Evolutionary conservation across 2,113 vertebrate species (phyloP).

Genomic region (Varanus salvator): DNA sequence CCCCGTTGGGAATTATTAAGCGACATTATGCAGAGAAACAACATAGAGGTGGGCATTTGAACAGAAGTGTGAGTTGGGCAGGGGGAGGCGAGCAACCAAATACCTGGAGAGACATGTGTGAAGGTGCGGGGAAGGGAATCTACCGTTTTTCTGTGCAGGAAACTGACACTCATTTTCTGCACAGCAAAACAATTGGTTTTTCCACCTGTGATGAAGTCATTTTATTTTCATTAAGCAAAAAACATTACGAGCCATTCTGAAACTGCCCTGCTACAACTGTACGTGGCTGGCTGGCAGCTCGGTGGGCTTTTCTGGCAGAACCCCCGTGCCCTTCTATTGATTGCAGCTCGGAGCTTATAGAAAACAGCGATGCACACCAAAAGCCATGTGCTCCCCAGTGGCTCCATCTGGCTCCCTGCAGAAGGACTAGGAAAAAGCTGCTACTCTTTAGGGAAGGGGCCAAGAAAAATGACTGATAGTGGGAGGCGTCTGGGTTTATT

Average conservation of each 20-base stretch:
- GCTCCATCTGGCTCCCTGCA: not conserved
- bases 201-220: slow-evolving; percentile 43
- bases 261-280: slow-evolving; percentile 49
- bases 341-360: slow-evolving; percentile 51
- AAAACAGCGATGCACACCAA: slow-evolving; percentile 35
- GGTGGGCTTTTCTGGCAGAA: slow-evolving; percentile 60
- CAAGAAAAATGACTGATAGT: not conserved
- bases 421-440: slow-evolving; percentile 18
- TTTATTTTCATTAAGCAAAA: slow-evolving; percentile 67
- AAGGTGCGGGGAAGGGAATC: not conserved
- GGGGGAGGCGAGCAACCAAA: slow-evolving; percentile 25
- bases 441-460: not conserved
- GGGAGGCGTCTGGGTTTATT: not conserved
- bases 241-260: slow-evolving; percentile 55
- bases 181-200: slow-evolving; percentile 37
- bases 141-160: slow-evolving; percentile 15
- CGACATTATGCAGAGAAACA: slow-evolving; percentile 47
- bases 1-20: slow-evolving; percentile 59
- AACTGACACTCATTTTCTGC: slow-evolving; percentile 50
- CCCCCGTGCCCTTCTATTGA: slow-evolving; percentile 53
- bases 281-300: slow-evolving; percentile 60
- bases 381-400: not conserved
- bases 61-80: slow-evolving; percentile 12
- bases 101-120: slow-evolving; percentile 30
- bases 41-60: slow-evolving; percentile 30